Base-by-base conservation (phyloP, 2,888 invertebrate species). In the Belgica antarctica region DNA sequence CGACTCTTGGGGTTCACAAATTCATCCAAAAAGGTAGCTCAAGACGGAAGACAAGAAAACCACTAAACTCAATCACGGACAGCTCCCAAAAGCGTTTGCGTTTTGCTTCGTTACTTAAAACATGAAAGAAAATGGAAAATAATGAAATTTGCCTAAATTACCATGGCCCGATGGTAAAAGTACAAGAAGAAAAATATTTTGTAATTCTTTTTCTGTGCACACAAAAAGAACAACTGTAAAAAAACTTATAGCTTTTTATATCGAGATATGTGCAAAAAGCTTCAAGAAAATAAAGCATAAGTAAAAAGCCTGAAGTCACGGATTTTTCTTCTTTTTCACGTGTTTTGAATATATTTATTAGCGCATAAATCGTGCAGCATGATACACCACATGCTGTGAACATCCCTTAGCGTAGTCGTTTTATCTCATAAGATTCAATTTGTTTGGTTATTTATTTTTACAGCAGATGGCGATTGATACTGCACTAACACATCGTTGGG, bases 131-230 rank as follows among this genome's bases (percentile, higher is more conserved):
- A 52, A 41, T 41, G 12, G 41, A 41, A 31, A 31, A 31, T n/a
- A 41, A n/a, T 17, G 52, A 52, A 22, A 52, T 41, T 52, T 52
- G 52, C 52, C 52, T 52, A 52, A 52, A 3, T 41, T 17, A 52
- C 52, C 52, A 2, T 5, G 52, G 22, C 19, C 3, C n/a, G 41
- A 41, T 15, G 52, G 52, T 52, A 12, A 41, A 17, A 52, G 52
- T 52, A 52, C 52, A 52, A 52, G 52, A 52, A 52, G 12, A 41
- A 41, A 41, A 52, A 17, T 52, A 52, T 52, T 52, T 52, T 52
- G 52, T 52, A 22, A 52, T 22, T 2, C 2, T 52, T 52, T 19
- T 52, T 7, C 52, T n/a, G n/a, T n/a, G 34, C 12, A 31, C 52
- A 52, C 4, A 4, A 46, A 15, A 46, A 19, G 52, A 17, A 52